Base-by-base conservation (phyloP, 1,140 invertebrate species). In the Pseudoatta argentina region DNA sequence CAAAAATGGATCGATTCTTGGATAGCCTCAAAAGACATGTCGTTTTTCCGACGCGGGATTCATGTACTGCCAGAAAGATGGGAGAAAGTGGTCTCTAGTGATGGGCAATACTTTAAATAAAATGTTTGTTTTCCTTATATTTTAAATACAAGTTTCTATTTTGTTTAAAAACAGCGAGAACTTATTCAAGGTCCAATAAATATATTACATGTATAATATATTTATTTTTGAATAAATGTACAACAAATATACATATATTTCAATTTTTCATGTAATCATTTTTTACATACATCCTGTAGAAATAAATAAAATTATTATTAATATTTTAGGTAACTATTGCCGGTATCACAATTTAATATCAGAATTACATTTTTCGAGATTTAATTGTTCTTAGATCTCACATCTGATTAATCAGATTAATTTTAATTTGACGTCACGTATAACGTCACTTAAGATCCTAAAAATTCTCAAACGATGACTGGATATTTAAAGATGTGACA, bases 401-500 rank as follows among this genome's bases (percentile, higher is more conserved):
- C 3, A 14, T 24, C 1, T 53, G 16, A 30, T 18, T 18, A 71
- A 71, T 81, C 48, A 81, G 14, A 81, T 81, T 55, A 71, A 30
- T 61, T 18, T 53, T 30, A 59, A 48, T 61, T 24, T 34, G 61
- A 34, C 4, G 3, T 34, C 30, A 57, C 30, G 57, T 71, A 8
- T n/a, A 57, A 57, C 61, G 53, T 10, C 55, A 51, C 55, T 83
- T 61, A 51, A 73, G 39, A 61, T 1, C 5, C n/a, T 61, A 27
- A 73, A 44, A 16, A 51, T 61, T 63, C 55, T 61, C 24, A 48
- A 73, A 61, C 14, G 69, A 75, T 83, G 69, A 83, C 39, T 73
- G 10, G 24, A 7, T 71, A 57, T 55, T 51, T 30, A 44, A 61
- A 61, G n/a, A 48, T 8, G 55, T 73, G 39, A 61, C 39, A 59